Evolutionary conservation across 2,888 invertebrate species (phyloP), one percentile per base, ranked within the genome.

Genomic region (Netelia fuscicornis): DNA sequence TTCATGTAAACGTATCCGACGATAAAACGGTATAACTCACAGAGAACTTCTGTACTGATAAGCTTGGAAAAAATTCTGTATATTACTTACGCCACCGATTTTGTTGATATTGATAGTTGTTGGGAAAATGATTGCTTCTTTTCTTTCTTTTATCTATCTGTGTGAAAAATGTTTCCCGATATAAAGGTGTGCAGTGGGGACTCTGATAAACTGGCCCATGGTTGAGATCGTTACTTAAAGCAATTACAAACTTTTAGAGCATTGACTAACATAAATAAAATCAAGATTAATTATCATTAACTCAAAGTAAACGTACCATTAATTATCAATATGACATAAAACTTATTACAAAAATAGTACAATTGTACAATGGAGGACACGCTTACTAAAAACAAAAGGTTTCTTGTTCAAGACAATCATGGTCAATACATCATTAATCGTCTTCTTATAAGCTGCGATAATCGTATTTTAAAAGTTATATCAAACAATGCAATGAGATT

Each of bases 161-260:
- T 52, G 54, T 71, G 56, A 78, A 71, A 72, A 83, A 78, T 78
- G 74, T 74, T 62, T 84, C 25, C 6, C 37, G 6, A 74, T 71
- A 83, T 67, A 78, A 79, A 83, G 23, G 54, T 67, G 82, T 85
- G 78, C 70, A 70, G 56, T 52, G 54, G 10, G 56, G 52, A 79
- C 65, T 60, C 58, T 75, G 65, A 79, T 70, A 52, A 44, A 79
- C 58, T 82, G 75, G 70, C 70, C 75, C 75, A 79, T 65, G 25
- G 17, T 78, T 79, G 77, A 84, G 84, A 84, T 81, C 78, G 52
- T 81, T 17, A 60, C 64, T 85, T 60, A 65, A 79, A 85, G 75
- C 42, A 48, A 79, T 79, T 68, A 70, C 71, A 70, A 84, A 25
- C 23, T 44, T 56, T 70, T 64, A 78, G 52, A 52, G 30, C 25